Evolutionary conservation across 2,113 vertebrate genomes (phyloP).

Genomic region (Cathartes aura): DNA sequence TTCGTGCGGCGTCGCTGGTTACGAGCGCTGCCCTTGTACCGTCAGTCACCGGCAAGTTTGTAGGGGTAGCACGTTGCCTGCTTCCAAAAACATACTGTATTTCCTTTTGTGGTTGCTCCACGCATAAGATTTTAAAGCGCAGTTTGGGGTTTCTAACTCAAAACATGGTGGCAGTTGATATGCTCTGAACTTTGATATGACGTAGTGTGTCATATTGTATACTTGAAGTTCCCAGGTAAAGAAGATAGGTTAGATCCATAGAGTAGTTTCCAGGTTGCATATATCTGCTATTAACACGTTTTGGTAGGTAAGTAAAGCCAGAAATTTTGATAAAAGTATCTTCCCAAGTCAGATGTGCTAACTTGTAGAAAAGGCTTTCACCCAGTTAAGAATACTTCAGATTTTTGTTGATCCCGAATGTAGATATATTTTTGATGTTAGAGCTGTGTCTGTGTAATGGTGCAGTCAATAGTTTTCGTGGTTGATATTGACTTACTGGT

Average conservation of each 20-base stretch:
- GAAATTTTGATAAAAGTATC: background rate
- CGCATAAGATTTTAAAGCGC: background rate
- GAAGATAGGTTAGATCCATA: rapidly evolving
- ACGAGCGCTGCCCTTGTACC: no score
- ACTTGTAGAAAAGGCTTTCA: background rate
- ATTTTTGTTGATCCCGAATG: background rate
- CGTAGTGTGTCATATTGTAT: rapidly evolving
- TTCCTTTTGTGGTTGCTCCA: background rate
- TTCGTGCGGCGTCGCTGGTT: background rate
- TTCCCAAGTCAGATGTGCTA: background rate
- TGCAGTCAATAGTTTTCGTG: rapidly evolving
- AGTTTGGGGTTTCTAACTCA: background rate
- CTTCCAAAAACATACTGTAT: rapidly evolving
- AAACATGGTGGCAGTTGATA: rapidly evolving
- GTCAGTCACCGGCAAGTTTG: rapidly evolving
- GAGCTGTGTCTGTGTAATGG: background rate
- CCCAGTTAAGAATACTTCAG: background rate
- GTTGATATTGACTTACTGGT: background rate
- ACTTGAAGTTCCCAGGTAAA: rapidly evolving
- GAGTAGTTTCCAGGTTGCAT: background rate
- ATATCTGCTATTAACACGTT: rapidly evolving
- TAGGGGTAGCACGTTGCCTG: background rate
- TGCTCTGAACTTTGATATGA: no score
- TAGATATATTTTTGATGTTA: rapidly evolving
- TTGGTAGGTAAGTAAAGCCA: background rate